Percentiles rank a stretch among this genome's conserved stretches.
phyloP scores from a whole-genome alignment of 2,113 vertebrate species.

The Oceanites oceanicus region DNA sequence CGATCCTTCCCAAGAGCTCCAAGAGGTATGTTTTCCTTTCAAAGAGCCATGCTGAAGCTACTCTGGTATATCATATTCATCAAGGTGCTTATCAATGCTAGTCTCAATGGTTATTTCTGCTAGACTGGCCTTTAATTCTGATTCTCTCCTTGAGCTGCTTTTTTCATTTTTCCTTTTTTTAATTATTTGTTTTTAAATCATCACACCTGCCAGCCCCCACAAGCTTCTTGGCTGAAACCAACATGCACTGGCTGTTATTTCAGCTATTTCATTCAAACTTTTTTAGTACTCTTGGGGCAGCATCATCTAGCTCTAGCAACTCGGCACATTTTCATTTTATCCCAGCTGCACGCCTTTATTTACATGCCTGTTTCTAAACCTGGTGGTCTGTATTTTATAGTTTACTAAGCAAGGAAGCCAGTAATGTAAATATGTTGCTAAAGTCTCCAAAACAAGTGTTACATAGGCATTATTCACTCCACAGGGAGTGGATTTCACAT shows the following conservation, averaged over 20 bases:
- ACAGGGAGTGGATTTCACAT: not conserved
- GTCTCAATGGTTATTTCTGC: not conserved
- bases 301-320: not conserved
- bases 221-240: not conserved
- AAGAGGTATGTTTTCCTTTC: not conserved
- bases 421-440: not conserved
- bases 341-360: not conserved
- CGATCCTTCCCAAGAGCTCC: not conserved
- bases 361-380: accelerated
- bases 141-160: not conserved
- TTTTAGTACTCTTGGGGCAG: not conserved
- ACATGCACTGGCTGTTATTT: not conserved
- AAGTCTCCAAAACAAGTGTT: not conserved
- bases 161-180: not conserved
- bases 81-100: not conserved
- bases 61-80: not conserved
- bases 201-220: not conserved
- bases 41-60: not conserved
- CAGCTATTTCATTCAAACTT: not conserved
- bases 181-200: not conserved
- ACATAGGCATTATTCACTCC: not conserved
- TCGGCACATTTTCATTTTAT: accelerated
- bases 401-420: not conserved
- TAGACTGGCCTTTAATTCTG: not conserved
- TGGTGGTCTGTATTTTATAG: not conserved